These are phyloP conservation scores for Furnarius figulus DNA, from an alignment of 2,113 vertebrate genomes.

Conservation along the genomic window DNA sequence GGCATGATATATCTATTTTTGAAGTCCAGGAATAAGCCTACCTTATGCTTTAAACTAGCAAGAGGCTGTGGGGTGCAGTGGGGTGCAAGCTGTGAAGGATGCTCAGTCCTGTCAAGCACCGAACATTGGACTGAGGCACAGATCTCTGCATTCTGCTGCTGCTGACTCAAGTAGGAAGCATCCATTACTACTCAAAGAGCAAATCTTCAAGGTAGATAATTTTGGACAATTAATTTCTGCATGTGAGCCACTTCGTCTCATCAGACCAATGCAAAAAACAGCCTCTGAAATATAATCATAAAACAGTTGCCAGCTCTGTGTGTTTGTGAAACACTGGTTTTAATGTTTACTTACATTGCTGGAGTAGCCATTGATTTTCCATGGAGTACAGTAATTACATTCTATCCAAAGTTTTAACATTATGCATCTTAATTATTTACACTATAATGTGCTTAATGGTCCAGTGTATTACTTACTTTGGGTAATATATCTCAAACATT, in stretches of 20 bases:
- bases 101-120: not conserved
- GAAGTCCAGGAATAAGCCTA: not conserved
- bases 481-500: constrained; percentile 1
- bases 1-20: not conserved
- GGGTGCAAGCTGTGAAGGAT: not conserved
- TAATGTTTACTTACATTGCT: not conserved
- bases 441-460: constrained; percentile 22
- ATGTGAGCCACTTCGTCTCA: not conserved
- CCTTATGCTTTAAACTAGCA: not conserved
- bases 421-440: constrained; percentile 43
- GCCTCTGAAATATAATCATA: not conserved
- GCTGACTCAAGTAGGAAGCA: not conserved
- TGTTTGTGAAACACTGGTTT: not conserved
- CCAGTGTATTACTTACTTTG: not conserved
- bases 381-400: constrained; percentile 16
- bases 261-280: not conserved
- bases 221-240: not conserved
- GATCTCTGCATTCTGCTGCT: not conserved
- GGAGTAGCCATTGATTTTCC: constrained; percentile 11
- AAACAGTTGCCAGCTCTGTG: not conserved
- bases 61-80: not conserved
- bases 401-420: constrained; percentile 18
- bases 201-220: not conserved
- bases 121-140: not conserved
- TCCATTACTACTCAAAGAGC: not conserved